Base-by-base conservation (phyloP, 2,113 vertebrate species). In the Glareola pratincola region DNA sequence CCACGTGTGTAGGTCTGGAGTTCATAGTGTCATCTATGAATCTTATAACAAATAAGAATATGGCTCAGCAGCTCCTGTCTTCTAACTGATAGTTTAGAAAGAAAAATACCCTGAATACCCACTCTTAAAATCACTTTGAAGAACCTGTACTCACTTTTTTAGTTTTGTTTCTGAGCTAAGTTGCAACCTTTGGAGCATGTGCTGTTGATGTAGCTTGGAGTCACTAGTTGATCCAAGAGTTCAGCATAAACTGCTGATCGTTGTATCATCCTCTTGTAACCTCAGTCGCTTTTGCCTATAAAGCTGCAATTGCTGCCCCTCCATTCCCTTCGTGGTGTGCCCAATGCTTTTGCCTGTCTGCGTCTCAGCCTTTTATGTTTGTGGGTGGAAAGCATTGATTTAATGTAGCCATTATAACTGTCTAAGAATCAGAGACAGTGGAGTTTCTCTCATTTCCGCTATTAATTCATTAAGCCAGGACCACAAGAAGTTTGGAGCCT, bases 1-100 rank as follows among this genome's bases (percentile, higher is more conserved):
- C 21, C 10, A 17, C 15, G 0, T 1, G 0, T 20, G 17, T 36
- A 8, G 5, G 14, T 92, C 71, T 47, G 37, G 63, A 80, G 12
- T 74, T 88, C 14, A 20, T 12, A 4, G 36, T 32, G 60, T 39
- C 14, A 7, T 30, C 26, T 47, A 1, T 62, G 67, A 48, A 32
- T 53, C 20, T 57, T 57, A 5, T 1, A 39, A 16, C 30, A 21
- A 30, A 0, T 36, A 27, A 50, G 24, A 75, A 51, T 32, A 4
- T 37, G 37, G 26, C 53, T 91, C 39, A 30, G 48, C 27, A 73
- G 78, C 48, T 67, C 47, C 24, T 36, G 20, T 26, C 41, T 71
- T 79, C 63, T 30, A 51, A 51, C 29, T 5, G 4, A 2, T 19
- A 11, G 7, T 34, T 62, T 7, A 39, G 48, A 66, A 82, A 76